Conservation (phyloP, 2,797 vertebrate genomes). For the Helostoma temminkii region DNA sequence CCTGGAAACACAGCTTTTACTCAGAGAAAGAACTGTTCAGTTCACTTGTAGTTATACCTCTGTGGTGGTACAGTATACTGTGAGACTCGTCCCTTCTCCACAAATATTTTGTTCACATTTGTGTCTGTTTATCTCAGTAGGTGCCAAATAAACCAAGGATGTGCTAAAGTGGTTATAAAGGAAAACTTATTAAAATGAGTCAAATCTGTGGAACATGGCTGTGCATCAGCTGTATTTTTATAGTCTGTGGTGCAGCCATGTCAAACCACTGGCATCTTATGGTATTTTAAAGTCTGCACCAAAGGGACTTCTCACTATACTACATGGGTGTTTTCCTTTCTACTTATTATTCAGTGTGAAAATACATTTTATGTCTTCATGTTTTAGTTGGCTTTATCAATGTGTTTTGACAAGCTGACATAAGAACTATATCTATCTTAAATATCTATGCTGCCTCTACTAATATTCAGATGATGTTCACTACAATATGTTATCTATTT, state of each 20-base stretch:
- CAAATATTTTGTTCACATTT: constrained; percentile 34
- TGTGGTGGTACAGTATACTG: background rate
- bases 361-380: constrained; percentile 1
- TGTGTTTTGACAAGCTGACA: background rate
- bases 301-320: constrained; percentile 5
- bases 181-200: constrained; percentile 56
- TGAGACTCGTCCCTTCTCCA: constrained; percentile 6
- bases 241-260: constrained; percentile 54
- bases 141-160: constrained; percentile 54
- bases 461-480: background rate
- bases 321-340: constrained; percentile 3
- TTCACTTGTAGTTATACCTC: background rate
- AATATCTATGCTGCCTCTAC: constrained; percentile 4
- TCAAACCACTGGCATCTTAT: constrained; percentile 59
- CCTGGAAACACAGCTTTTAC: constrained; percentile 32
- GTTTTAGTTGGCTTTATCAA: too few relatives aligned
- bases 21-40: constrained; percentile 3
- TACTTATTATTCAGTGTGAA: constrained; percentile 24
- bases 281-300: constrained; percentile 22
- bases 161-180: constrained; percentile 42
- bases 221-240: constrained; percentile 62
- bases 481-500: background rate
- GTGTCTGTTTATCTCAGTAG: constrained; percentile 45
- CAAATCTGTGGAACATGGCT: constrained; percentile 53
- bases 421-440: background rate